phyloP scores from a whole-genome alignment of 2,888 invertebrate species.

The Caenorhabditis sp. region DNA sequence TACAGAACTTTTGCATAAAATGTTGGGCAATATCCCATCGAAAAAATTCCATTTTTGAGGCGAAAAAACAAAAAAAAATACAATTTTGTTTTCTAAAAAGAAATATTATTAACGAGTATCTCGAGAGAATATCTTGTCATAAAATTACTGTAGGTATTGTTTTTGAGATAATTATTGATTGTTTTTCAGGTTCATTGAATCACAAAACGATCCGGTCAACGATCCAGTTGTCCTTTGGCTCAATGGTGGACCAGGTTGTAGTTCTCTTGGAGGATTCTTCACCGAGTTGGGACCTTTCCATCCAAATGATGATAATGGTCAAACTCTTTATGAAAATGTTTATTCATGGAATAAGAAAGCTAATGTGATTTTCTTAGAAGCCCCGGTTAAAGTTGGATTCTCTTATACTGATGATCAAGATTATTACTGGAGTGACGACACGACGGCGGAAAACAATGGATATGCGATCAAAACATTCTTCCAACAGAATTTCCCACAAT shows the following conservation, averaged over 20 bases:
- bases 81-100: too few species aligned
- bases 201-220: conserved; percentile 66
- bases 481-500: conserved; percentile 72
- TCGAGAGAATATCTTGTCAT: too few species aligned
- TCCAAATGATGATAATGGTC: conserved; percentile 58
- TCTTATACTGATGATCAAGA: conserved; percentile 72
- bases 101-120: too few species aligned
- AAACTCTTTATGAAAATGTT: conserved; percentile 63
- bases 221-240: conserved; percentile 72
- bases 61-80: too few species aligned
- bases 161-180: too few species aligned
- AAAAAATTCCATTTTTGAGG: too few species aligned
- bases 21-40: too few species aligned
- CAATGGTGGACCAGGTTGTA: conserved; percentile 74
- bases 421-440: conserved; percentile 45
- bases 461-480: conserved; percentile 73
- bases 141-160: too few species aligned
- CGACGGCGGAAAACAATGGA: conserved; percentile 72
- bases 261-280: conserved; percentile 70
- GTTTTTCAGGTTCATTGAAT: conserved; percentile 44
- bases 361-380: conserved; percentile 74
- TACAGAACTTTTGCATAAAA: too few species aligned
- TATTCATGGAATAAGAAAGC: conserved; percentile 72
- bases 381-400: conserved; percentile 75
- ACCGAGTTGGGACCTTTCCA: conserved; percentile 60